Percentiles rank a stretch among this genome's conserved stretches.
Conservation (phyloP, 1,140 invertebrate species). For the Lepidurus couesii region DNA sequence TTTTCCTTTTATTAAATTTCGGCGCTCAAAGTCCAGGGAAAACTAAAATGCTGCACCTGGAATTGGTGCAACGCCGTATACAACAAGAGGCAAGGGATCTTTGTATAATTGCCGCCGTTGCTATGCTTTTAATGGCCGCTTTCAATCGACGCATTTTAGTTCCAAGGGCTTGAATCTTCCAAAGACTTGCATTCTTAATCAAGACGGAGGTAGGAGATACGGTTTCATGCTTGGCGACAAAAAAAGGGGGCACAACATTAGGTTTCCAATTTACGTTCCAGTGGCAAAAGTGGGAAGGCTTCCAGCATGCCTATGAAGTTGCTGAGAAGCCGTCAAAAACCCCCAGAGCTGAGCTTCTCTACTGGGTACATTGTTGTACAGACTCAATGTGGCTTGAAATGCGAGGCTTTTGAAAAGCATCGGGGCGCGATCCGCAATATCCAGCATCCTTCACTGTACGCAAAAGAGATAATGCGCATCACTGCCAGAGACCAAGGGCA, state of each 20-base stretch:
- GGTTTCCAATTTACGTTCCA: background rate
- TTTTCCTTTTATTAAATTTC: constrained; percentile 3
- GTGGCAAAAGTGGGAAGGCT: background rate
- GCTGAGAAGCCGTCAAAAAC: background rate
- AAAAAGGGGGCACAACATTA: background rate
- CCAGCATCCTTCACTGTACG: background rate
- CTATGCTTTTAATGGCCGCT: background rate
- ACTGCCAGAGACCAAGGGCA: background rate
- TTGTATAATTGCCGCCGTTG: background rate
- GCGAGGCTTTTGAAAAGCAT: constrained; percentile 1
- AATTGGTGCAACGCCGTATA: background rate
- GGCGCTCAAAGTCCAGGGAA: background rate
- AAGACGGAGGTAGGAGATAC: background rate
- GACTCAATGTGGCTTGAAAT: background rate
- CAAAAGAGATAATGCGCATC: background rate
- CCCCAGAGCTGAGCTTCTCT: background rate
- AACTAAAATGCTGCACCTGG: constrained; percentile 4
- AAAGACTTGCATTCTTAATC: background rate
- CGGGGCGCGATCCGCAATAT: background rate
- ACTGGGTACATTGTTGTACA: background rate
- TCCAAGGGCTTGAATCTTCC: background rate
- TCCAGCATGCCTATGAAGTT: background rate
- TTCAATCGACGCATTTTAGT: background rate
- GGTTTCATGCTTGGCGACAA: background rate
- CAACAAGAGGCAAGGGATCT: background rate